Base-by-base conservation (phyloP, 2,113 vertebrate genomes). In the Oncorhynchus tshawytscha region DNA sequence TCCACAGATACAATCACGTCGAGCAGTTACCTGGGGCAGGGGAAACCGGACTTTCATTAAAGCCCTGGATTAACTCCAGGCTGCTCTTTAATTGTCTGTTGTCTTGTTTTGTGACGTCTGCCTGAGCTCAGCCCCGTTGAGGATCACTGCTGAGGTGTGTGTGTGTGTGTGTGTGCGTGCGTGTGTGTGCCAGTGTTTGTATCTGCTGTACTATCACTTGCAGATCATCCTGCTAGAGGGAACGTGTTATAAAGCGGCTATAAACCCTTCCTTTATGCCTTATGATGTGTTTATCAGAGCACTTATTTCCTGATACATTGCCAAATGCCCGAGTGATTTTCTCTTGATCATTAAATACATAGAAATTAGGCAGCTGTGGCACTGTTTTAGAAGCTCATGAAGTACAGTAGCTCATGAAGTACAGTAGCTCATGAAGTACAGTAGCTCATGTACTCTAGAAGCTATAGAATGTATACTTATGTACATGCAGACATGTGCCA, bases 11-110 rank as follows among this genome's bases (percentile, higher is more conserved):
- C 91, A 92, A 93, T 94, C 91, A 91, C 80, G 82, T 90, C 71
- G 83, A 88, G 91, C 84, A 80, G 83, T 88, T 82, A 94, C 92
- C 93, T 91, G 89, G 77, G 94, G 93, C 92, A 90, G 89, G 87
- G 91, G 91, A 92, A 92, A 92, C 93, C 90, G 91, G 92, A 94
- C 93, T 94, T 94, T 94, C 93, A 94, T 94, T 94, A 93, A 92
- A 93, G 92, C 73, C 86, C 75, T 87, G 88, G 92, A 92, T 88
- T 91, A 85, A 89, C 90, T 88, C 73, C 89, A 81, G 90, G 89
- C 89, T 83, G 85, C 86, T 91, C 86, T 90, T 89, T 94, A 92
- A 92, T 91, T 92, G 80, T 64, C 86, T 89, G 88, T 92, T 91
- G 87, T 89, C 85, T 89, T 89, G 82, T 90, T 88, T 89, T 90